Conservation (phyloP, 37 sponge, comb jelly and placozoan species). For the Tethya wilhelma region DNA sequence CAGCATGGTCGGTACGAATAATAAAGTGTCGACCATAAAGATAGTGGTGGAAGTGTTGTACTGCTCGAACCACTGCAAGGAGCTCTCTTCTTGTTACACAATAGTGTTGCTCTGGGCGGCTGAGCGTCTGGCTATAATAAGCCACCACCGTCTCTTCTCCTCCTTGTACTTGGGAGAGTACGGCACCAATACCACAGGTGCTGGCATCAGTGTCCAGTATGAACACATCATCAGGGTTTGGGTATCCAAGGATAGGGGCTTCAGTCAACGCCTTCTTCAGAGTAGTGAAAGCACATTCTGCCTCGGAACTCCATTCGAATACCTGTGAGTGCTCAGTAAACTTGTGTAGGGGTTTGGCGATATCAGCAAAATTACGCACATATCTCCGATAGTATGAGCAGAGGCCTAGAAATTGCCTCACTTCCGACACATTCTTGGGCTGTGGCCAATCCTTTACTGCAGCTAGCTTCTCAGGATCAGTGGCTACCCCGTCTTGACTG, state of each 20-base stretch:
- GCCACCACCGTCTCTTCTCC: too few relatives aligned
- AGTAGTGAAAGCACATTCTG: conserved; percentile 8
- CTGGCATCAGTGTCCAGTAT: conserved; percentile 46
- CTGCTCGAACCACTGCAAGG: conserved; percentile 45
- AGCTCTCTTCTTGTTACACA: too few relatives aligned
- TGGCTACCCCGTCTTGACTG: background rate
- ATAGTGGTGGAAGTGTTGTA: conserved; percentile 69
- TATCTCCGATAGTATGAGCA: too few relatives aligned
- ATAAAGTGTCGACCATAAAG: conserved; percentile 47
- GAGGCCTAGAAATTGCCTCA: too few relatives aligned
- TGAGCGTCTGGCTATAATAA: too few relatives aligned
- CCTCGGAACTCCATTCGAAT: conserved; percentile 20
- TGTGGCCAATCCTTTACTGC: too few relatives aligned
- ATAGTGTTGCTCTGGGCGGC: too few relatives aligned
- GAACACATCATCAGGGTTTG: conserved; percentile 15
- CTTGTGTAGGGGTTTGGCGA: conserved; percentile 20
- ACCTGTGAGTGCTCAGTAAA: conserved; percentile 5
- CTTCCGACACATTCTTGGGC: too few relatives aligned
- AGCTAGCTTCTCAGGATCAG: too few relatives aligned
- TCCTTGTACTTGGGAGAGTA: conserved; percentile 36
- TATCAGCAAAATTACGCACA: too few relatives aligned
- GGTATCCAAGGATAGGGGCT: conserved; percentile 40
- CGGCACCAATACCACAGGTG: conserved; percentile 11
- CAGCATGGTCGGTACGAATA: conserved; percentile 60
- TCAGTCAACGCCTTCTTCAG: conserved; percentile 10